Evolutionary conservation across 2,888 invertebrate species (phyloP), one percentile per base, ranked within the genome.

Genomic region (Autographa gamma): DNA sequence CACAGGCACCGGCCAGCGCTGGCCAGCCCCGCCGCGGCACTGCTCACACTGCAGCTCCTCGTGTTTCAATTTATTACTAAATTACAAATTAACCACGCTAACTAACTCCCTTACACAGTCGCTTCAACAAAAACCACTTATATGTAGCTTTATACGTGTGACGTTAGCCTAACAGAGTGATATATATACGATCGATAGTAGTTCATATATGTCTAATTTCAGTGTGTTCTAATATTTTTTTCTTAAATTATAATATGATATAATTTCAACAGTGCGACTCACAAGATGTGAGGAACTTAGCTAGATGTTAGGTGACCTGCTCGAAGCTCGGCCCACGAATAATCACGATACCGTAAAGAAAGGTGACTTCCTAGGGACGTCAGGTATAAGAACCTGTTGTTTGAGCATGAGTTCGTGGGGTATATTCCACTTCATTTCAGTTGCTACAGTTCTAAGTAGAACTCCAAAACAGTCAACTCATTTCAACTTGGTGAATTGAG

Each of bases 181-280:
- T 80, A 85, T 83, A 85, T 83, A 80, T 84, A 87, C 86, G 87
- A 83, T 85, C 74, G 76, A 81, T 78, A 78, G 81, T 88, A 81
- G 77, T 84, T 85, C 77, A 77, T 77, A 77, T 77, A 73, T 81
- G 75, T 85, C 79, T 83, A 82, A 76, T 81, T 81, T 84, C 75
- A 85, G 85, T 85, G 85, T 74, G 78, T 83, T 85, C 83, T 88
- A 90, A 86, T 87, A 88, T 87, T 83, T 82, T 82, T 68, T 83
- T 87, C 87, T 88, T 88, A 86, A 86, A 83, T 85, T 82, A 87
- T 86, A 85, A 73, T 87, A 86, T 88, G 88, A 88, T 88, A 89
- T 86, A 87, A 82, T 52, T 75, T 82, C 70, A 83, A 83, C 80
- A 77, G 82, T 83, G 86, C 79, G 80, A 75, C 81, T 82, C 82